These are phyloP conservation scores for Ctenosaura bakeri DNA, from an alignment of 2,797 vertebrate species.

Conservation along the genomic window DNA sequence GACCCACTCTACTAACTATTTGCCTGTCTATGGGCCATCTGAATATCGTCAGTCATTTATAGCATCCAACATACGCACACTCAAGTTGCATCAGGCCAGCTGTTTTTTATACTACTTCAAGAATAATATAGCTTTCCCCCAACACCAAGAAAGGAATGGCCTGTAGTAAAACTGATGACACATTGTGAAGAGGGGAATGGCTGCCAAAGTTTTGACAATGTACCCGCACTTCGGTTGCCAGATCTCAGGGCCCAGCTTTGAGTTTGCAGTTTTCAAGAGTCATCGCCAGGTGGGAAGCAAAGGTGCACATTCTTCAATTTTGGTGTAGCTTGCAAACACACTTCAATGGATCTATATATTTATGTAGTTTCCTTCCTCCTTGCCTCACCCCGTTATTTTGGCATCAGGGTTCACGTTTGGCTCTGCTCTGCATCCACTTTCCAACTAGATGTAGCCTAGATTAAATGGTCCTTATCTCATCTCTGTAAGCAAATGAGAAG, in stretches of 20 bases:
- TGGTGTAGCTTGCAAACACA: too few species aligned
- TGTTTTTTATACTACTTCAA: constrained; percentile 1
- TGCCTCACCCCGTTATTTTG: too few species aligned
- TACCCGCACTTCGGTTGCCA: too few species aligned
- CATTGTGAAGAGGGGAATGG: neutral
- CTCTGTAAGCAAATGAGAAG: too few species aligned
- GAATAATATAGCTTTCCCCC: neutral
- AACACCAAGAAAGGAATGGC: neutral
- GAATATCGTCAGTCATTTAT: constrained; percentile 6
- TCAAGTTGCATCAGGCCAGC: neutral
- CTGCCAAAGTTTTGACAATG: constrained; percentile 29
- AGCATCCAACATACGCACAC: neutral
- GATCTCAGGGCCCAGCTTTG: too few species aligned
- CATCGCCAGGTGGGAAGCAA: neutral
- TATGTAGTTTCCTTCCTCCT: too few species aligned
- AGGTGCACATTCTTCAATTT: too few species aligned
- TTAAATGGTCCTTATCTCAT: too few species aligned
- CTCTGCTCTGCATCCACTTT: too few species aligned
- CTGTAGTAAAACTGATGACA: constrained; percentile 12
- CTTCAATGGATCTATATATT: too few species aligned
- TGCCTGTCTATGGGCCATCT: constrained; percentile 20
- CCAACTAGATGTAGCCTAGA: too few species aligned
- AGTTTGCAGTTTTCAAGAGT: neutral
- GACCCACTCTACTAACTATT: neutral
- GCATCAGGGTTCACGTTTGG: too few species aligned